These are phyloP conservation scores for Aplodontia rufa DNA, from an alignment of 2,113 vertebrate species.

Conservation along the genomic window DNA sequence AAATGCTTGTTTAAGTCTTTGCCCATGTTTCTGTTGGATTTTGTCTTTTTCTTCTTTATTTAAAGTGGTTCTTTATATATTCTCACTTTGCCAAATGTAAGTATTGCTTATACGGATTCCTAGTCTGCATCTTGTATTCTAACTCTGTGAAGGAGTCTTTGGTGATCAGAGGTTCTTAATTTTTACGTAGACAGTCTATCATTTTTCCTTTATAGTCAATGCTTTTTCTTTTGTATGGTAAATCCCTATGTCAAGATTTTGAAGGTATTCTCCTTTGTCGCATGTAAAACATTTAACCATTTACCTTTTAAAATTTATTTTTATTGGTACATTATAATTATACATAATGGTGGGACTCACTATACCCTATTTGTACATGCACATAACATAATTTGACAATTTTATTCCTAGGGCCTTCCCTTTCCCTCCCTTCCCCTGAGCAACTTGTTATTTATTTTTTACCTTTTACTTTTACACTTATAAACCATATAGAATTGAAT, in stretches of 20 bases:
- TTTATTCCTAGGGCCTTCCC: too few relatives aligned
- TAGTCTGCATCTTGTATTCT: not conserved
- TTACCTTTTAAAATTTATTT: too few relatives aligned
- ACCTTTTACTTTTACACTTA: not conserved
- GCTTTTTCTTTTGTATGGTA: not conserved
- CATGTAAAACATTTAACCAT: not conserved
- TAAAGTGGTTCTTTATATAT: not conserved
- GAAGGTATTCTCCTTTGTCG: not conserved
- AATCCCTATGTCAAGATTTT: not conserved
- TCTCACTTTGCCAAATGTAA: not conserved
- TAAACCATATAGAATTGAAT: not conserved
- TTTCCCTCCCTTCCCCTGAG: too few relatives aligned
- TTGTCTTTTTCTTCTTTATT: conserved; percentile 1
- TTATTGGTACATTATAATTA: too few relatives aligned
- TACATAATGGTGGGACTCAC: too few relatives aligned
- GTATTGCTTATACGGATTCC: not conserved
- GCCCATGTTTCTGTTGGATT: not conserved
- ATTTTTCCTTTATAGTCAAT: not conserved
- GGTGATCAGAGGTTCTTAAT: not conserved
- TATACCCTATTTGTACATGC: too few relatives aligned
- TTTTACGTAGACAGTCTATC: not conserved
- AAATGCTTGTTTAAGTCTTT: not conserved
- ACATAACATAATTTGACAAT: too few relatives aligned
- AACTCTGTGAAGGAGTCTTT: not conserved
- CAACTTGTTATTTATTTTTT: not conserved